These are phyloP conservation scores for Elysia crispata DNA, from an alignment of 2,888 invertebrate genomes.

Conservation along the genomic window DNA sequence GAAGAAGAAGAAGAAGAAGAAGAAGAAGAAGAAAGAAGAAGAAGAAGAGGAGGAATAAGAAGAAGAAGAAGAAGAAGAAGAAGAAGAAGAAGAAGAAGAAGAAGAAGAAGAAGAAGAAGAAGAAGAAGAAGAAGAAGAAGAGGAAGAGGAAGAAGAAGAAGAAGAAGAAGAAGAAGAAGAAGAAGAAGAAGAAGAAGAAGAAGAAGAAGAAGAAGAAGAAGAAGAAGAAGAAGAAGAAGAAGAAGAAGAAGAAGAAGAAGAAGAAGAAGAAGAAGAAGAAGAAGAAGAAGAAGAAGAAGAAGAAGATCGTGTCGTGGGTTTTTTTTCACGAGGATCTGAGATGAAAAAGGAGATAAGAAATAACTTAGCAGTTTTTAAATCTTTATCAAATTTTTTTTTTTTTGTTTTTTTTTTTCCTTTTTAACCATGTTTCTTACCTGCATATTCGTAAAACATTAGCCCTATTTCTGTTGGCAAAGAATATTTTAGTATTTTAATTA, in stretches of 20 bases:
- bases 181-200: neutral
- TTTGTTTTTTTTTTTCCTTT: no score
- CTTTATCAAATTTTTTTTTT: no score
- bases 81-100: no score
- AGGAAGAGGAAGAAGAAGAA: slow-evolving; percentile 22
- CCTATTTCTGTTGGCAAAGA: no score
- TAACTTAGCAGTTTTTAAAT: no score
- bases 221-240: slow-evolving; percentile 21
- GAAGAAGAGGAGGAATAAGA: neutral
- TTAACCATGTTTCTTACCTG: no score
- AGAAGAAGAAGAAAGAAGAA: neutral
- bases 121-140: slow-evolving; percentile 22
- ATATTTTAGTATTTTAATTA: no score
- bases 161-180: slow-evolving; percentile 22
- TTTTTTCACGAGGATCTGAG: no score
- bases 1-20: neutral
- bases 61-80: no score
- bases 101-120: slow-evolving; percentile 17
- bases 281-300: slow-evolving; percentile 15
- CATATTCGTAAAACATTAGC: no score
- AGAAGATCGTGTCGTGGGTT: no score
- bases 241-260: slow-evolving; percentile 26
- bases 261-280: slow-evolving; percentile 4
- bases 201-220: slow-evolving; percentile 3
- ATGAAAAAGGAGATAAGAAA: no score